phyloP scores from a whole-genome alignment of 2,797 vertebrate species.

The Thamnophis elegans region DNA sequence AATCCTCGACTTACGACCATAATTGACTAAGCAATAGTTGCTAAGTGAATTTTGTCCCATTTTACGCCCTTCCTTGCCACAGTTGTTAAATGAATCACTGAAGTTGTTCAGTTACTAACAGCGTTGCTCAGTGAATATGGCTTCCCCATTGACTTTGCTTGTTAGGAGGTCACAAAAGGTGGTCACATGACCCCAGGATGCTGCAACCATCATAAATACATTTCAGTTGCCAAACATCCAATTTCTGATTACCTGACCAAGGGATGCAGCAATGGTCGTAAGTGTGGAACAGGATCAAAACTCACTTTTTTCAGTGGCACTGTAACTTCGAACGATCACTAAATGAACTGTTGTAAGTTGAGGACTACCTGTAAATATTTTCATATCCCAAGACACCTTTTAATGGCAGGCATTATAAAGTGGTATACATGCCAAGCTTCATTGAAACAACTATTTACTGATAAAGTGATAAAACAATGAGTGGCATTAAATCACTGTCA shows the following conservation, averaged over 20 bases:
- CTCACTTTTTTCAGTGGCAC: neutral
- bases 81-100: neutral
- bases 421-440: constrained; percentile 18
- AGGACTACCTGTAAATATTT: neutral
- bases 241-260: neutral
- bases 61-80: neutral
- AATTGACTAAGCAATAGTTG: neutral
- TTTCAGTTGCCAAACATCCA: neutral
- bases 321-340: neutral
- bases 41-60: neutral
- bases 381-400: constrained; percentile 54
- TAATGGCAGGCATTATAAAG: constrained; percentile 48
- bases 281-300: neutral
- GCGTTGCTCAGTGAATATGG: neutral
- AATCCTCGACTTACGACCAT: neutral
- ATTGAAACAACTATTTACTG: constrained; percentile 10
- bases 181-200: neutral
- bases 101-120: neutral
- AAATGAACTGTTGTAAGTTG: neutral
- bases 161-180: neutral
- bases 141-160: neutral
- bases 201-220: neutral
- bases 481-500: neutral
- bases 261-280: neutral
- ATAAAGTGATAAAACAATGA: constrained; percentile 21